Percentiles rank a stretch among this genome's conserved stretches.
These are phyloP conservation scores for Anorthoa munda DNA, from an alignment of 2,888 invertebrate species.

Conservation along the genomic window DNA sequence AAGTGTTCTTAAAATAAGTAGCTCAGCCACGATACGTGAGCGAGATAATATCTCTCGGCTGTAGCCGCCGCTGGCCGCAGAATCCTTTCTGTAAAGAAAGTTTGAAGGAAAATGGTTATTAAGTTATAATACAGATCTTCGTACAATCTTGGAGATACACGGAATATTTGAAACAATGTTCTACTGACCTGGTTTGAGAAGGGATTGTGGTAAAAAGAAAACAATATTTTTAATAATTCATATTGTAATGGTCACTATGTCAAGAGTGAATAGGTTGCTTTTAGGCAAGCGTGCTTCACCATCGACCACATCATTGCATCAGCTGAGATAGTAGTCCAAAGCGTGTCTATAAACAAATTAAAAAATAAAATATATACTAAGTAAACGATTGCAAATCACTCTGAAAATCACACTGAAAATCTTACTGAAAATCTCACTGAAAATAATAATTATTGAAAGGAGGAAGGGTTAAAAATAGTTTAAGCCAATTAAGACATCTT, in stretches of 20 bases:
- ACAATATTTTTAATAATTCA: background rate
- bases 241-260: too few relatives aligned
- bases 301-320: too few relatives aligned
- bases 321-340: too few relatives aligned
- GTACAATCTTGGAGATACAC: slow-evolving; percentile 22
- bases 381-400: too few relatives aligned
- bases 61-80: slow-evolving; percentile 22
- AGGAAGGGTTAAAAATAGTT: background rate
- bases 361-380: too few relatives aligned
- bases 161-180: slow-evolving; percentile 33
- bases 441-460: too few relatives aligned
- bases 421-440: too few relatives aligned
- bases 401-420: too few relatives aligned
- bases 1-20: slow-evolving; percentile 48
- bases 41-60: slow-evolving; percentile 41
- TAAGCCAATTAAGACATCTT: background rate
- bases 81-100: slow-evolving; percentile 53
- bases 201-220: background rate
- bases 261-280: too few relatives aligned
- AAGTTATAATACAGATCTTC: slow-evolving; percentile 47
- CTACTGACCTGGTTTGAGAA: slow-evolving; percentile 35
- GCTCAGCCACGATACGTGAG: slow-evolving; percentile 44
- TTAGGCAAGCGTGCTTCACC: too few relatives aligned
- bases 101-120: slow-evolving; percentile 54
- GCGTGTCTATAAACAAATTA: too few relatives aligned